Conservation (phyloP, 1,140 invertebrate species). For the Penaeus chinensis region DNA sequence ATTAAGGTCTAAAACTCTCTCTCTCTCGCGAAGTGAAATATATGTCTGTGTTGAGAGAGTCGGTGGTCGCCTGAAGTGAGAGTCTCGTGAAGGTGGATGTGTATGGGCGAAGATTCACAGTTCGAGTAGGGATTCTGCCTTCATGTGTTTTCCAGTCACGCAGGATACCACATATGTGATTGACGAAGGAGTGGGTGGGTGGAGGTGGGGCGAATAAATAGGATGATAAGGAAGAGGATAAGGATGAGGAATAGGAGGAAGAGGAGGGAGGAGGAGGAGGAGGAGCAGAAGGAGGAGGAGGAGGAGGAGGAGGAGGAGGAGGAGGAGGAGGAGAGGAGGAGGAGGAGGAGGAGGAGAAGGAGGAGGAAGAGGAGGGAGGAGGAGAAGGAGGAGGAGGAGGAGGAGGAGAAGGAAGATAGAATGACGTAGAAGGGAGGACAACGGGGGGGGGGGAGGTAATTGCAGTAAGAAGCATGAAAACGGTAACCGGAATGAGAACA, state of each 20-base stretch:
- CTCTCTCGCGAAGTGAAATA: too few species aligned
- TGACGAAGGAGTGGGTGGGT: not conserved
- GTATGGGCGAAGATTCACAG: not conserved
- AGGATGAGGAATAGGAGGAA: not conserved
- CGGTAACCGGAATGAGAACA: not conserved
- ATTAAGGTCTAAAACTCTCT: too few species aligned
- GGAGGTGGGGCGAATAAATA: not conserved
- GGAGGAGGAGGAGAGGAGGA: not conserved
- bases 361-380: not conserved
- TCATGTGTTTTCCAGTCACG: not conserved
- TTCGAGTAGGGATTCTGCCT: not conserved
- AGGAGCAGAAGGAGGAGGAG: not conserved
- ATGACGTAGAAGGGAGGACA: not conserved
- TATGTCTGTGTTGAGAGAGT: too few species aligned
- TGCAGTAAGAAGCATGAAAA: not conserved
- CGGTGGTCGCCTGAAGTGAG: too few species aligned
- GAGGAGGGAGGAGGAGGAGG: not conserved
- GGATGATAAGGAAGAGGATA: not conserved
- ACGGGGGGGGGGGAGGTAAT: not conserved
- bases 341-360: not conserved
- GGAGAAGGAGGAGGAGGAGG: not conserved
- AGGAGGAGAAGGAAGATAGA: conserved; percentile 6
- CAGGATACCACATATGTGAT: not conserved
- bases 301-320: not conserved
- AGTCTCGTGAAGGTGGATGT: not conserved